Percentiles rank a stretch among this genome's conserved stretches.
These are phyloP conservation scores for Poecilia velifera DNA, from an alignment of 2,797 vertebrate genomes.

Conservation along the genomic window DNA sequence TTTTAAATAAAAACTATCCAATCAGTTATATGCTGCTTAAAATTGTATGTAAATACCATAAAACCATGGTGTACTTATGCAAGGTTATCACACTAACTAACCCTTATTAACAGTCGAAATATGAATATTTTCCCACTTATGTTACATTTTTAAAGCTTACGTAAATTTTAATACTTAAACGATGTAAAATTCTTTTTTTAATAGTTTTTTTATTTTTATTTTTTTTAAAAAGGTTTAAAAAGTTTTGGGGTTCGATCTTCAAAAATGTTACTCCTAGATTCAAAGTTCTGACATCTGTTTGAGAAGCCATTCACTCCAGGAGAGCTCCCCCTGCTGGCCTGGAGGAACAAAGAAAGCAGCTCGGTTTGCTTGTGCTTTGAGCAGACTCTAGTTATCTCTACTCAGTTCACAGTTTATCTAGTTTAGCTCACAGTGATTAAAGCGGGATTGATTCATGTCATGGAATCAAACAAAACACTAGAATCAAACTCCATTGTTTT, in stretches of 20 bases:
- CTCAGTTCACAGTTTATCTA: background rate
- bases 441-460: conserved; percentile 25
- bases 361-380: background rate
- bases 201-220: too few species aligned
- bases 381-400: conserved; percentile 3
- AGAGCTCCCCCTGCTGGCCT: background rate
- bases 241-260: background rate
- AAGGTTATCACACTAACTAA: background rate
- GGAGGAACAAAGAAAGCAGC: background rate
- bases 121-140: background rate
- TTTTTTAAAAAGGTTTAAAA: too few species aligned
- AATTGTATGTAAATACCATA: background rate
- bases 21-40: background rate
- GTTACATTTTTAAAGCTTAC: background rate
- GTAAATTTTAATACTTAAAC: background rate
- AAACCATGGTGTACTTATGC: background rate
- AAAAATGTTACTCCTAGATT: background rate
- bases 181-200: background rate
- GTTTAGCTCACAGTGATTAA: conserved; percentile 32
- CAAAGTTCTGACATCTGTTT: background rate
- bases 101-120: background rate
- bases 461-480: background rate
- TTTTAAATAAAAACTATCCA: background rate
- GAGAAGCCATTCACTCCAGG: background rate
- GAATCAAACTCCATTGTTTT: background rate